phyloP scores from a whole-genome alignment of 1,140 invertebrate species.

The Drosophila albomicans region DNA sequence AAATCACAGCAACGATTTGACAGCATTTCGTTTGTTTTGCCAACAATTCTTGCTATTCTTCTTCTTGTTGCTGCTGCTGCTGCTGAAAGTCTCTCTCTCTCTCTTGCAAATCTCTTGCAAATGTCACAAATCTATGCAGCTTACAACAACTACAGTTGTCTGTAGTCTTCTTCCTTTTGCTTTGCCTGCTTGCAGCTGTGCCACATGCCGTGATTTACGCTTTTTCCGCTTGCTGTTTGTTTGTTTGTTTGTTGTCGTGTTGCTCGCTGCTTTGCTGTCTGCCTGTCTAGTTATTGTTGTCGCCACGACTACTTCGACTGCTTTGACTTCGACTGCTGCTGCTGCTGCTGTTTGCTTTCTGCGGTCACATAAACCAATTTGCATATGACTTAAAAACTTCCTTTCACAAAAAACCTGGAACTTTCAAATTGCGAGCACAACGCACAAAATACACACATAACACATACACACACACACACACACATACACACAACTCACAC shows the following conservation, averaged over 20 bases:
- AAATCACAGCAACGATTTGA: constrained; percentile 77
- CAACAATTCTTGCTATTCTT: not conserved
- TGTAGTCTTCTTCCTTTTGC: constrained; percentile 19
- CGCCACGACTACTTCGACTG: too few relatives aligned
- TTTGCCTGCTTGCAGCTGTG: constrained; percentile 40
- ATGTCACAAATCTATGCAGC: constrained; percentile 39
- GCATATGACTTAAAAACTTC: constrained; percentile 74
- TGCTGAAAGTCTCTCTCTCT: not conserved
- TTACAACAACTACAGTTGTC: not conserved
- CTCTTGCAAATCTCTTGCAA: constrained; percentile 41
- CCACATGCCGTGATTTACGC: constrained; percentile 52
- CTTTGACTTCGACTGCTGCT: constrained; percentile 5
- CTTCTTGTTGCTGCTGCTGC: not conserved
- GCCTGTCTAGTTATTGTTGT: constrained; percentile 21
- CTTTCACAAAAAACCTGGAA: constrained; percentile 72
- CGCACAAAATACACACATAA: constrained; percentile 44
- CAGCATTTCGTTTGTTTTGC: constrained; percentile 28
- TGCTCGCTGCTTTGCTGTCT: constrained; percentile 39
- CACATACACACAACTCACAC: not conserved
- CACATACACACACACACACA: constrained; percentile 5
- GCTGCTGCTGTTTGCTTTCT: constrained; percentile 31
- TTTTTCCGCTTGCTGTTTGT: constrained; percentile 44
- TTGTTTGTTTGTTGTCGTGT: constrained; percentile 44
- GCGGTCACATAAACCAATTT: constrained; percentile 62
- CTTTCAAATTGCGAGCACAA: constrained; percentile 79